Evolutionary conservation across 2,113 vertebrate genomes (phyloP).

Genomic region (Hyla sarda): DNA sequence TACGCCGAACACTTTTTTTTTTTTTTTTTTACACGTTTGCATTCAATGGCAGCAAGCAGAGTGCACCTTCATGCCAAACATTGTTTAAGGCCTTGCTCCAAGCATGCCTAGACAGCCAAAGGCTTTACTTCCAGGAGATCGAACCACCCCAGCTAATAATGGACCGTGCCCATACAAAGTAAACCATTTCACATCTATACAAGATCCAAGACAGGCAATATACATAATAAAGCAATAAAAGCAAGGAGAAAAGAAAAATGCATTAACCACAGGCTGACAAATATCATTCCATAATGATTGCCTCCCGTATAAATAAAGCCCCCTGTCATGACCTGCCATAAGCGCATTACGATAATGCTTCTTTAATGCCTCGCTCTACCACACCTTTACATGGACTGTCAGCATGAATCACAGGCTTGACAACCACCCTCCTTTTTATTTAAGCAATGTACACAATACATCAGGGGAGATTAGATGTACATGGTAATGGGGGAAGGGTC

Average conservation of each 20-base stretch:
- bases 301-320: slow-evolving; percentile 16
- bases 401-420: slow-evolving; percentile 34
- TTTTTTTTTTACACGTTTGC: too few relatives aligned
- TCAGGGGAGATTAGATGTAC: background rate
- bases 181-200: background rate
- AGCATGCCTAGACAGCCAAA: too few relatives aligned
- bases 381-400: slow-evolving; percentile 34
- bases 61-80: too few relatives aligned
- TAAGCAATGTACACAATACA: slow-evolving; percentile 27
- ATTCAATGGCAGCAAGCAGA: background rate
- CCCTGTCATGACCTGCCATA: slow-evolving; percentile 44
- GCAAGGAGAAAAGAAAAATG: background rate
- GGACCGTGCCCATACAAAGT: background rate
- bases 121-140: background rate
- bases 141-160: background rate
- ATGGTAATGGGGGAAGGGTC: background rate
- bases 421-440: slow-evolving; percentile 20
- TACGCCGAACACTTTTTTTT: too few relatives aligned
- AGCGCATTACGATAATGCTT: slow-evolving; percentile 42
- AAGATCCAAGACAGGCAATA: background rate
- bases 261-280: background rate
- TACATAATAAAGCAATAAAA: background rate
- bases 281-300: background rate
- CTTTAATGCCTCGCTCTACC: slow-evolving; percentile 38
- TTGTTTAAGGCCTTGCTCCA: too few relatives aligned